Conservation (phyloP, 2,797 vertebrate species). For the Pangasius mekongensis region DNA sequence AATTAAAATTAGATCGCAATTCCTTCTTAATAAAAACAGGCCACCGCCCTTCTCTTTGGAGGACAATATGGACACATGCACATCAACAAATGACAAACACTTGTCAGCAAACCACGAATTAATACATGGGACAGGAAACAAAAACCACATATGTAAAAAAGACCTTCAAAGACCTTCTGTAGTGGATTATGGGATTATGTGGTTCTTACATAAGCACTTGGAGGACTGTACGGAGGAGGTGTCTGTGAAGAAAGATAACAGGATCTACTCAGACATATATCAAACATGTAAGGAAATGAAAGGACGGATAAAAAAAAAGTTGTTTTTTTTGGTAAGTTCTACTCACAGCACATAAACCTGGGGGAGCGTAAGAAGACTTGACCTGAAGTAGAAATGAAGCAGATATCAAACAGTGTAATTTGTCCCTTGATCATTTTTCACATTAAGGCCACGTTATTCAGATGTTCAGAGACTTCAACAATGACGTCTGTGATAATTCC, state of each 20-base stretch:
- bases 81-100: background rate
- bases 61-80: background rate
- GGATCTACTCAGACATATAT: background rate
- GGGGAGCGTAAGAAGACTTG: background rate
- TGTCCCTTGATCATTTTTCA: background rate
- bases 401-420: background rate
- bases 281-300: background rate
- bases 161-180: background rate
- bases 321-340: too few species aligned
- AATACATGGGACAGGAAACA: background rate
- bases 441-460: background rate
- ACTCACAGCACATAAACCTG: background rate
- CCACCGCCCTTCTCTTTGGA: background rate
- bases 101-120: background rate
- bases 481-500: background rate
- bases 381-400: background rate
- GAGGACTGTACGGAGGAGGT: slow-evolving; percentile 46
- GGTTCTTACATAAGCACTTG: slow-evolving; percentile 43
- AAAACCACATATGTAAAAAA: background rate
- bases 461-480: background rate
- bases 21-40: background rate
- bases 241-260: slow-evolving; percentile 40
- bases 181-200: slow-evolving; percentile 11
- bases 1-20: background rate
- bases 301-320: background rate